Evolutionary conservation across 2,888 invertebrate species (phyloP).

Genomic region (Invenusta paracnida): DNA sequence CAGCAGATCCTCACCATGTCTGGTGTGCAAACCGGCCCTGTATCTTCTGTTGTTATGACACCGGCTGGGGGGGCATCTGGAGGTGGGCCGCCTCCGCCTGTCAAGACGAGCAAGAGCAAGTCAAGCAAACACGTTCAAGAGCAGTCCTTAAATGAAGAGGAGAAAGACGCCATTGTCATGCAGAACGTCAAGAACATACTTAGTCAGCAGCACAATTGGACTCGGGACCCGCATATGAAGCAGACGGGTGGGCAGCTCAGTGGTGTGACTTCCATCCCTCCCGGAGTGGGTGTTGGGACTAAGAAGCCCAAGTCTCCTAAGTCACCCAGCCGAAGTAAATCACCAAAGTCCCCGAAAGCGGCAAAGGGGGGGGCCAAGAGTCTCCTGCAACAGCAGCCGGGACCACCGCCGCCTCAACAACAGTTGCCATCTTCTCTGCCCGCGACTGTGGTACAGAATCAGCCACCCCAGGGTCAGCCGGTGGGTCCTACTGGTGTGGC

Average conservation of each 20-base stretch:
- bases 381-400: neutral
- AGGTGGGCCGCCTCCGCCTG: neutral
- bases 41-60: neutral
- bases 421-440: neutral
- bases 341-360: constrained; percentile 19
- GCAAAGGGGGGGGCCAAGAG: neutral
- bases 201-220: constrained; percentile 43
- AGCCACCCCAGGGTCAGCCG: neutral
- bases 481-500: neutral
- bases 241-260: neutral
- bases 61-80: neutral
- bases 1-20: too few species aligned
- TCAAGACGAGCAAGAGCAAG: constrained; percentile 41
- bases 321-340: constrained; percentile 19
- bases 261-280: neutral
- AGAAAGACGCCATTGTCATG: constrained; percentile 44
- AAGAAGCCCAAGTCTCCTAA: constrained; percentile 40
- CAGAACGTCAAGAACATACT: constrained; percentile 45
- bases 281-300: neutral
- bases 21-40: neutral
- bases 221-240: neutral
- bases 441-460: neutral
- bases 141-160: constrained; percentile 44
- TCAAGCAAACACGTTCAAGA: constrained; percentile 43
- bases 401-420: neutral